Conservation (phyloP, 2,113 vertebrate genomes). For the Anguilla japonica region DNA sequence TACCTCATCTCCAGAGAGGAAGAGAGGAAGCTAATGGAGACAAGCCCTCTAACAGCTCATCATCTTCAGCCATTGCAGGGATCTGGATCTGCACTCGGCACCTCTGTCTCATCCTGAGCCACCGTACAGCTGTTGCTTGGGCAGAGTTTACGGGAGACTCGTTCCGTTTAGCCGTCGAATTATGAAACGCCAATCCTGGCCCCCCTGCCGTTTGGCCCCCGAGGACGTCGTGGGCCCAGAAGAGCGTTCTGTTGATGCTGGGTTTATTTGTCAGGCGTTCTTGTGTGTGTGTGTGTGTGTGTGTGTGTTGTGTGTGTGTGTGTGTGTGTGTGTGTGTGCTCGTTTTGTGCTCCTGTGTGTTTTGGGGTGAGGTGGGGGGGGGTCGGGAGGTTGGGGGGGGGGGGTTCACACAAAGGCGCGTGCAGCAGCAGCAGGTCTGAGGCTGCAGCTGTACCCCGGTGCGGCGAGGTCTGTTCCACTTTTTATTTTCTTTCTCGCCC, state of each 20-base stretch:
- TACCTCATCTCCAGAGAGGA: neutral
- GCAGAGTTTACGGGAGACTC: too few species aligned
- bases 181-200: too few species aligned
- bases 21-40: neutral
- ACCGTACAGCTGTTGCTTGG: neutral
- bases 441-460: slow-evolving; percentile 50
- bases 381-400: too few species aligned
- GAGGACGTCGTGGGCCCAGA: too few species aligned
- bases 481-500: slow-evolving; percentile 59
- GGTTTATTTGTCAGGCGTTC: slow-evolving; percentile 1
- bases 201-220: too few species aligned
- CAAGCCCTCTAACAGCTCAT: neutral
- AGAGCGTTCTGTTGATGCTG: too few species aligned
- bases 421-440: slow-evolving; percentile 11
- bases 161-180: too few species aligned
- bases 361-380: neutral
- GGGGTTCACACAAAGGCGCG: neutral
- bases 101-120: too few species aligned
- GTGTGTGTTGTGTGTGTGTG: too few species aligned
- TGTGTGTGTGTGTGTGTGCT: slow-evolving; percentile 2
- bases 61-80: neutral
- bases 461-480: slow-evolving; percentile 67
- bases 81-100: neutral
- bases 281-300: slow-evolving; percentile 19
- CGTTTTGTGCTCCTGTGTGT: neutral